Base-by-base conservation (phyloP, 1,140 invertebrate genomes). In the Drosophila murphyi region DNA sequence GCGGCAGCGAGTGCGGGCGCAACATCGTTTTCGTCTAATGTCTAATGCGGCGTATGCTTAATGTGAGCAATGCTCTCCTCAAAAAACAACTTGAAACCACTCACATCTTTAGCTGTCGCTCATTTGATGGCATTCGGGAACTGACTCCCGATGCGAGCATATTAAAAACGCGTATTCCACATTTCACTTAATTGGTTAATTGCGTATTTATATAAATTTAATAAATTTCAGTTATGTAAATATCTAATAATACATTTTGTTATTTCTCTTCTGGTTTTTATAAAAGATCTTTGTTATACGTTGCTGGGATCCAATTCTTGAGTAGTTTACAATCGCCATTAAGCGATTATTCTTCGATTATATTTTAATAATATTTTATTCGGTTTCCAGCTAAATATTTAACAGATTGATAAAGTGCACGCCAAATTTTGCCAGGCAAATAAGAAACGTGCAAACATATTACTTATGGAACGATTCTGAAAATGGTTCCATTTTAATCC, bases 1-100 rank as follows among this genome's bases (percentile, higher is more conserved):
- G 72, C 71, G 62, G 51, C 70, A 70, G 8, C 61, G 29, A 72
- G 62, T 61, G 37, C 47, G 54, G n/a, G 52, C 68, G 59, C 39
- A 47, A 72, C 60, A 72, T 20, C 72, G 52, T 56, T 59, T 51
- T 74, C 73, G 47, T 65, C 59, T 57, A 67, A 72, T 61, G 47
- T 80, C 82, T 69, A 78, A 67, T 68, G 77, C 65, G 62, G 62
- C 74, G 69, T 76, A 76, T 76, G 43, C 61, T 48, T 73, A 76
- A 76, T 68, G 50, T 72, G 47, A 35, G 59, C 67, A 63, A 51
- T 71, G 50, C 47, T 48, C 32, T 50, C 12, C 59, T 72, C 31
- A 55, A 54, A 35, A 47, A 5, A 47, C 41, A 60, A 32, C 55
- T 57, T 57, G 34, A 28, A 5, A 45, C 12, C 63, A 31, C 45